These are phyloP conservation scores for Amiota mariae DNA, from an alignment of 2,888 invertebrate genomes.

Conservation along the genomic window DNA sequence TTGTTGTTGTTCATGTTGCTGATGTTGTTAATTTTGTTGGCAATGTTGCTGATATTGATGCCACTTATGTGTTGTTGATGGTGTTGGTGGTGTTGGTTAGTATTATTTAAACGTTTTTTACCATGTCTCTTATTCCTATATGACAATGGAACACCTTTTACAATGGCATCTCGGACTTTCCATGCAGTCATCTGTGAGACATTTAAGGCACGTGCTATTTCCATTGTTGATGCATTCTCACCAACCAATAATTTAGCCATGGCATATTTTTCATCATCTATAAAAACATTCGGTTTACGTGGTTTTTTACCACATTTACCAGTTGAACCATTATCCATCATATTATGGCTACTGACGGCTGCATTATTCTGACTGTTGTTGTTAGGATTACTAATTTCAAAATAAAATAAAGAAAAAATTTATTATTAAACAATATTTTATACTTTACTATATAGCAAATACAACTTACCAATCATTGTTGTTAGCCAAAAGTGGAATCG, in stretches of 20 bases:
- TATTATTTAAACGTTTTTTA: background rate
- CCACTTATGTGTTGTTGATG: too few species aligned
- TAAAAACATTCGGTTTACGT: slow-evolving; percentile 72
- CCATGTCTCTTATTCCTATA: slow-evolving; percentile 68
- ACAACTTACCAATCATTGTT: slow-evolving; percentile 61
- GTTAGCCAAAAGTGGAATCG: slow-evolving; percentile 57
- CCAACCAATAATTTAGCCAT: slow-evolving; percentile 71
- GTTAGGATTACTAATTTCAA: background rate
- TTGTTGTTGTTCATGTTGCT: background rate
- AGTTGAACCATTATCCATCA: background rate
- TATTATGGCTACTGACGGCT: too few species aligned
- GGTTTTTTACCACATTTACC: slow-evolving; percentile 65
- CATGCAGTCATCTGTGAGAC: slow-evolving; percentile 73
- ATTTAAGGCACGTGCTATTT: slow-evolving; percentile 71
- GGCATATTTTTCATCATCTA: slow-evolving; percentile 72
- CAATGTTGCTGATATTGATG: background rate
- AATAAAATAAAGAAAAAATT: background rate
- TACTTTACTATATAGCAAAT: background rate
- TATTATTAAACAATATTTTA: background rate
- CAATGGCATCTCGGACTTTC: slow-evolving; percentile 72
- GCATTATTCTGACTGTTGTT: slow-evolving; percentile 24
- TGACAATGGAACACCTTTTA: slow-evolving; percentile 72
- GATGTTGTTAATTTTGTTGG: background rate
- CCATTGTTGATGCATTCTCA: slow-evolving; percentile 72
- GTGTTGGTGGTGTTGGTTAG: too few species aligned